These are phyloP conservation scores for Arremon brunneinucha DNA, from an alignment of 2,797 vertebrate genomes.

Conservation along the genomic window DNA sequence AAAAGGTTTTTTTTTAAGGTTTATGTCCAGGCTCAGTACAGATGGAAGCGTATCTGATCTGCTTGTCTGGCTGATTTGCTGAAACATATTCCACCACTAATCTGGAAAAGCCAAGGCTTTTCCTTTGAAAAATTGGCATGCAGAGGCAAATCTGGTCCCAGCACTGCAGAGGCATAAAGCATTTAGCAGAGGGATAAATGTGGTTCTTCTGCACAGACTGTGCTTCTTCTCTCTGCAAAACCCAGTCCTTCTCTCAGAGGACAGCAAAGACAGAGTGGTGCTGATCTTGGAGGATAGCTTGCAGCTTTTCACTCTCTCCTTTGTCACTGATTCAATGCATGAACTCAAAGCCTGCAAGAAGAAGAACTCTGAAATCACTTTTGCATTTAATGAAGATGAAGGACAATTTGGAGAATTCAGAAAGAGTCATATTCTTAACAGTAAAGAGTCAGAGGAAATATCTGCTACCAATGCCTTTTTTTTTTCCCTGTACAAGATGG, in stretches of 20 bases:
- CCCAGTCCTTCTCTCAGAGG: neutral
- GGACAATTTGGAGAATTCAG: neutral
- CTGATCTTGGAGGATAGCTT: neutral
- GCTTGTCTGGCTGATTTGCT: neutral
- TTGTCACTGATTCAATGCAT: neutral
- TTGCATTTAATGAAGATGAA: neutral
- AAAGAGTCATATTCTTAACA: neutral
- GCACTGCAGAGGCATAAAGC: neutral
- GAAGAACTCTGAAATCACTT: neutral
- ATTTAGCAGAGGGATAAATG: slow-evolving; percentile 17
- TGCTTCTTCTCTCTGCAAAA: neutral
- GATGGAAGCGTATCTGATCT: neutral
- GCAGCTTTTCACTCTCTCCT: neutral
- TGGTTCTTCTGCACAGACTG: neutral
- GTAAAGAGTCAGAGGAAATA: neutral
- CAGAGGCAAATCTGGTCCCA: neutral
- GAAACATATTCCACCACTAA: neutral
- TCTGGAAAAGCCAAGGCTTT: slow-evolving; percentile 16
- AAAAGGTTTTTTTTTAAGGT: neutral
- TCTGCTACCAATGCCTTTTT: neutral
- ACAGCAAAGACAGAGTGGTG: neutral
- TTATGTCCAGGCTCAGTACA: neutral
- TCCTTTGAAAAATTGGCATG: slow-evolving; percentile 27
- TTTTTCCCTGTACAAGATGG: neutral
- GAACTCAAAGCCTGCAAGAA: neutral